Conservation (phyloP, 2,113 vertebrate genomes). For the Leptobrachium ailaonicum region DNA sequence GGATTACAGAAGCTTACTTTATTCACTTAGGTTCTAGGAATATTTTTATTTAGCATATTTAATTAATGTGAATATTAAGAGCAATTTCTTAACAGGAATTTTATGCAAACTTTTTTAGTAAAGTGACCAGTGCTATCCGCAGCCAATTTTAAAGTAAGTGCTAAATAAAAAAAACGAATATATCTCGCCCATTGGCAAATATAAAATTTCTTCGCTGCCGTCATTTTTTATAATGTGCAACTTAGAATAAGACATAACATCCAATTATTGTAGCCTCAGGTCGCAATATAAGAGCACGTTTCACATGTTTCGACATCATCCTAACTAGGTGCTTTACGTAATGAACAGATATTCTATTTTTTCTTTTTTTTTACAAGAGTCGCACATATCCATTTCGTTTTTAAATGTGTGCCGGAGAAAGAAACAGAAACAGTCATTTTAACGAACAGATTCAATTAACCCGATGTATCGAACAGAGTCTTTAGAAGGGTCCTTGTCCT, state of each 20-base stretch:
- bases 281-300: not conserved
- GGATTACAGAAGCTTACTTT: no score
- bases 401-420: slow-evolving; percentile 3
- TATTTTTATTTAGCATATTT: no score
- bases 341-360: slow-evolving; percentile 11
- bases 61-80: no score
- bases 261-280: slow-evolving; percentile 5
- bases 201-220: not conserved
- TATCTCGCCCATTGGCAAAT: not conserved
- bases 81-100: no score
- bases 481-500: slow-evolving; percentile 12
- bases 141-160: no score
- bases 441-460: slow-evolving; percentile 41
- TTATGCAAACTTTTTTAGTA: no score
- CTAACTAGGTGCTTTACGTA: slow-evolving; percentile 11
- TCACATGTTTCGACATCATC: not conserved
- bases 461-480: slow-evolving; percentile 31
- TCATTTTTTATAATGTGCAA: not conserved
- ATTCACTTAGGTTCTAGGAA: no score
- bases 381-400: slow-evolving; percentile 27
- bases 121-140: no score
- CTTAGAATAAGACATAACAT: slow-evolving; percentile 12
- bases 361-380: not conserved
- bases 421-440: slow-evolving; percentile 37
- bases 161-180: not conserved